phyloP scores from a whole-genome alignment of 2,113 vertebrate species.

The Cyanoramphus novaezelandiae region DNA sequence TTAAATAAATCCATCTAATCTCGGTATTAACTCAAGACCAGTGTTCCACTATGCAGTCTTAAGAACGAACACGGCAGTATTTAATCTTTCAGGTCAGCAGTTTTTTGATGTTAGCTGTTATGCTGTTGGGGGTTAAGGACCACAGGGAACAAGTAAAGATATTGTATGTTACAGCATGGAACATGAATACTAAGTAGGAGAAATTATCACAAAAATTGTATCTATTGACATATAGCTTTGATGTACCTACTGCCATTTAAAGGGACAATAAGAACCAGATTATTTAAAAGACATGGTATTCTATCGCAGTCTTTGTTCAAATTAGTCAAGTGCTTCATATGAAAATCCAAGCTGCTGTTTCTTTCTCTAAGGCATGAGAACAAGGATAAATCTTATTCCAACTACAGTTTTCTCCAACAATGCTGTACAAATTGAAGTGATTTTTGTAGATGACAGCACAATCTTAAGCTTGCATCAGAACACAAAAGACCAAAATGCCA shows the following conservation, averaged over 20 bases:
- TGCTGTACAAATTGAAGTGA: background rate
- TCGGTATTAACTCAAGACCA: background rate
- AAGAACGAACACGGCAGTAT: background rate
- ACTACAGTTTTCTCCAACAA: background rate
- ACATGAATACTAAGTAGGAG: background rate
- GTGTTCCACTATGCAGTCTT: background rate
- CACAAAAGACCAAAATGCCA: constrained; percentile 1
- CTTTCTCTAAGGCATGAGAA: background rate
- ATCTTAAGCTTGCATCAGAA: background rate
- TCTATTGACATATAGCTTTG: background rate
- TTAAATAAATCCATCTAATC: background rate
- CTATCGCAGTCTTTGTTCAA: background rate
- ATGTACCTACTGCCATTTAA: background rate
- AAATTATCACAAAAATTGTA: background rate
- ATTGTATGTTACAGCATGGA: background rate
- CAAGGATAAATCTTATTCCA: background rate
- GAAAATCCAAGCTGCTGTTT: background rate
- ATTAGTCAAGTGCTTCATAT: background rate
- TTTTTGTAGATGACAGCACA: background rate
- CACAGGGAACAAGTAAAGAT: background rate
- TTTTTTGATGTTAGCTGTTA: background rate
- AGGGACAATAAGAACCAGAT: background rate
- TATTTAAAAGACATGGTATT: background rate
- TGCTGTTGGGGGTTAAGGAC: background rate
- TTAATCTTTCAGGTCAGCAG: background rate